phyloP scores from a whole-genome alignment of 2,888 invertebrate species.

The Leptarthrus brevirostris region DNA sequence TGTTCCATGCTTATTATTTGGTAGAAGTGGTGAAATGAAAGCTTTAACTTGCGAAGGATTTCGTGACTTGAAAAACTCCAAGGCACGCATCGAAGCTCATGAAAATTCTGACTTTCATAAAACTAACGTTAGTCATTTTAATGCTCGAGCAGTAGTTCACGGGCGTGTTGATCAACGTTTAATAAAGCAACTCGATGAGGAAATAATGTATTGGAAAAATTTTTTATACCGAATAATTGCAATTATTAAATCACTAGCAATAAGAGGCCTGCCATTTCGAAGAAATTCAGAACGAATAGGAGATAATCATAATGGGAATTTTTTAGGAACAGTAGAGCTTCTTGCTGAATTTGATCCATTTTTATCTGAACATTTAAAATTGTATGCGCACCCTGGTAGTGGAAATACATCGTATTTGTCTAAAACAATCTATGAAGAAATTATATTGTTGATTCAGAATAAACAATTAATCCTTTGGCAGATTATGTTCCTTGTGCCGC shows the following conservation, averaged over 20 bases:
- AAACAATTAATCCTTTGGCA: background rate
- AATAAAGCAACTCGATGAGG: no score
- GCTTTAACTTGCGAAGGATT: no score
- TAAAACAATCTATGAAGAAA: background rate
- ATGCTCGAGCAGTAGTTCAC: no score
- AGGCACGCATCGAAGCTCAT: no score
- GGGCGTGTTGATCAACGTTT: no score
- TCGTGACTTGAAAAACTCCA: no score
- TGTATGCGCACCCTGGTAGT: background rate
- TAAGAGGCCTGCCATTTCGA: background rate
- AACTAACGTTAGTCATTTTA: no score
- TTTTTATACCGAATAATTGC: background rate
- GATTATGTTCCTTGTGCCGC: background rate
- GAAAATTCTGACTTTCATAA: no score
- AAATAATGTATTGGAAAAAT: background rate
- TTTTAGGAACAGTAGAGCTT: background rate
- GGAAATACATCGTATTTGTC: background rate
- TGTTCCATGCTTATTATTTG: no score
- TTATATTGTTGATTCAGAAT: no score
- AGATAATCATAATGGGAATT: background rate
- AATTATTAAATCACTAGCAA: background rate
- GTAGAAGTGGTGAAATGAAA: no score
- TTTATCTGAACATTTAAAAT: background rate
- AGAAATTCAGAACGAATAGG: background rate
- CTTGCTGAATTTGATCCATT: conserved; percentile 20